Base-by-base conservation (phyloP, 1,140 invertebrate genomes). In the Saccostrea glomerata region DNA sequence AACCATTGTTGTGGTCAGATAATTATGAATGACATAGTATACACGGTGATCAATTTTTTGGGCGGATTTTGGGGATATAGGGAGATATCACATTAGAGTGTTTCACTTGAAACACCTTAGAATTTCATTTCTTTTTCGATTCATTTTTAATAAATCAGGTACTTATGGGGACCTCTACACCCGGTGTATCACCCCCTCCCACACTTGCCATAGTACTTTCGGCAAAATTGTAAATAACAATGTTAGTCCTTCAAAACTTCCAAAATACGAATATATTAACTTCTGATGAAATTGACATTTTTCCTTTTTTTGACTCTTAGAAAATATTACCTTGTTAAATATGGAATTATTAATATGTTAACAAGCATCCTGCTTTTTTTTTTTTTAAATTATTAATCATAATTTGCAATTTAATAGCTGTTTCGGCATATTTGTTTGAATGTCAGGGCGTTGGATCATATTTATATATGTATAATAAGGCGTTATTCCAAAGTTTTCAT, bases 371-470 rank as follows among this genome's bases (percentile, higher is more conserved):
- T 20, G 15, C n/a, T 63, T 20, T n/a, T 20, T 63, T 63, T n/a
- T 63, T 63, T 20, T 60, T 60, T 58, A 58, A 47, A 47, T 47
- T 47, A 47, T 47, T 47, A 47, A 47, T 47, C 47, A 9, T 47
- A 5, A 77, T 77, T 77, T 77, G 30, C 70, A 77, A 30, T 30
- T 77, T 77, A 25, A 77, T 77, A 25, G 70, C 23, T 77, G 70
- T 77, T 36, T 12, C 23, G 70, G 25, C 25, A 47, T 47, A 25
- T 30, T 11, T 77, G 23, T 77, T 77, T 12, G 25, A 77, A 77
- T 77, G 70, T 77, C 70, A 77, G 13, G 13, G 23, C 15, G 66
- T 11, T 73, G 25, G 23, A 25, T 13, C 56, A n/a, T n/a, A n/a
- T n/a, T n/a, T 36, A 36, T 36, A 1, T 36, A 36, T 36, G 30